These are phyloP conservation scores for Pseudochirops corinnae DNA, from an alignment of 2,797 vertebrate species.

Conservation along the genomic window DNA sequence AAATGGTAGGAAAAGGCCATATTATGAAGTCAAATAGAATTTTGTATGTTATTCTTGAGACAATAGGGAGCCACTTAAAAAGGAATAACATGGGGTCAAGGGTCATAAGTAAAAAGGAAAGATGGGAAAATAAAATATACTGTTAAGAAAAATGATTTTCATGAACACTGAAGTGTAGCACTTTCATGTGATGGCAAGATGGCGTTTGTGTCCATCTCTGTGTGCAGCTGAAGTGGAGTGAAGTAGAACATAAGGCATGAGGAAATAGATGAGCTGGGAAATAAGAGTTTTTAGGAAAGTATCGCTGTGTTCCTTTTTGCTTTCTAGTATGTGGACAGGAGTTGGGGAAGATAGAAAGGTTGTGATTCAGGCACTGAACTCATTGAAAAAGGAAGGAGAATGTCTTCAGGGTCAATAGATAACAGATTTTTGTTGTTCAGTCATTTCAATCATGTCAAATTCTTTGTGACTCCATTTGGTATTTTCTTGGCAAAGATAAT, in stretches of 20 bases:
- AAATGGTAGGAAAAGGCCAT: background rate
- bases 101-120: background rate
- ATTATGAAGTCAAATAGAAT: background rate
- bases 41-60: background rate
- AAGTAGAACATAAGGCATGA: background rate
- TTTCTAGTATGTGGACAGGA: background rate
- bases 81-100: background rate
- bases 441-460: background rate
- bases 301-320: background rate
- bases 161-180: background rate
- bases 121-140: background rate
- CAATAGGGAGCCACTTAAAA: background rate
- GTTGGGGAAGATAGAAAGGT: background rate
- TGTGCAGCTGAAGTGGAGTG: background rate
- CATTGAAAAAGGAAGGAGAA: background rate
- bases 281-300: background rate
- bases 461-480: background rate
- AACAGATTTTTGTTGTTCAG: background rate
- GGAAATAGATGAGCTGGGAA: background rate
- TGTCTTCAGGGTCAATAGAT: background rate
- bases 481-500: background rate
- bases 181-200: background rate
- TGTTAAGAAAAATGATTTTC: background rate
- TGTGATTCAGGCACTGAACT: background rate
- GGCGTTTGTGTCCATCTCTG: background rate